A percentile compares a stretch with the other conserved stretches of the same genome.
Evolutionary conservation across 2,888 invertebrate species (phyloP).

Genomic region (Polymixis lichenea): DNA sequence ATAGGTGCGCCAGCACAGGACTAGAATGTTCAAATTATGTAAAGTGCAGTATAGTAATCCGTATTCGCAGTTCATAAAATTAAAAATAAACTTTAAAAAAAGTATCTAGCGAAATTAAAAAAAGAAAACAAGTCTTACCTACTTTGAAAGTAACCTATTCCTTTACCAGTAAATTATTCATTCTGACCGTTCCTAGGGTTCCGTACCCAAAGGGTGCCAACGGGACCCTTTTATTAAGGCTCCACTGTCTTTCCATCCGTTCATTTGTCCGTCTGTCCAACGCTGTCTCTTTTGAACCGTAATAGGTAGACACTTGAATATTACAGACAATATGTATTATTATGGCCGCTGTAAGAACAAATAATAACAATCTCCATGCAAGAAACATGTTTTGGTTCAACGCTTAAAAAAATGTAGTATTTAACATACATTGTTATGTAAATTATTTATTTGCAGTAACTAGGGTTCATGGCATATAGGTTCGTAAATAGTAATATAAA

Average conservation of each 20-base stretch:
- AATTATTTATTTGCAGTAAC: too few relatives aligned
- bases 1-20: neutral
- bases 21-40: neutral
- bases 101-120: neutral
- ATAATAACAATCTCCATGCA: neutral
- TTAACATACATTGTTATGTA: too few relatives aligned
- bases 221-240: neutral
- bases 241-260: neutral
- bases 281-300: neutral
- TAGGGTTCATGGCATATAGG: too few relatives aligned
- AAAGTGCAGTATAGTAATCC: neutral
- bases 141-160: slow-evolving; percentile 3
- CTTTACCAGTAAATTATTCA: slow-evolving; percentile 37
- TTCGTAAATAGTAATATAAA: too few relatives aligned
- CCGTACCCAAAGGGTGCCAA: neutral
- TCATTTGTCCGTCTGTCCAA: neutral
- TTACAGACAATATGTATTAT: neutral
- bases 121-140: neutral
- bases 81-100: neutral
- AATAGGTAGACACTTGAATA: neutral
- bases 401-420: neutral
- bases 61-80: neutral
- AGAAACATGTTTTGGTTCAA: neutral
- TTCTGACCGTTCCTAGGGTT: slow-evolving; percentile 1
- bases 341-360: neutral